A percentile compares a stretch with the other conserved stretches of the same genome.
These are phyloP conservation scores for Antheraea yamamai DNA, from an alignment of 2,888 invertebrate species.

Conservation along the genomic window DNA sequence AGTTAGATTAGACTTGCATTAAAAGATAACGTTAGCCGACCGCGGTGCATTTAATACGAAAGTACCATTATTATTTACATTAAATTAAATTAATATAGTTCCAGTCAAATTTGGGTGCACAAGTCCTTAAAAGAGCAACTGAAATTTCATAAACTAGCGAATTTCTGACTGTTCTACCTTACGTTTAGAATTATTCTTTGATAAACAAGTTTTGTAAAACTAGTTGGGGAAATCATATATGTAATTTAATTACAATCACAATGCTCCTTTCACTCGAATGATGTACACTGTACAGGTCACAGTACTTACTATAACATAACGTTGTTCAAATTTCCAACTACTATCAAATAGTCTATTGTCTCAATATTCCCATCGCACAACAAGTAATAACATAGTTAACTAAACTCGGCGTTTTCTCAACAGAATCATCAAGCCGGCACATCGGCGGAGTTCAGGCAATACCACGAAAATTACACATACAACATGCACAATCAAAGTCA, in stretches of 20 bases:
- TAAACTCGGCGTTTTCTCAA: slow-evolving; percentile 23
- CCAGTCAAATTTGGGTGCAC: too few species aligned
- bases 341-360: slow-evolving; percentile 50
- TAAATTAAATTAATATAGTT: too few species aligned
- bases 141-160: background rate
- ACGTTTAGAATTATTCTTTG: background rate
- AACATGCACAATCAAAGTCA: slow-evolving; percentile 71
- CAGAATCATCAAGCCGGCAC: slow-evolving; percentile 80
- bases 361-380: slow-evolving; percentile 48
- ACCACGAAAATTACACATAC: slow-evolving; percentile 80
- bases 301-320: slow-evolving; percentile 38
- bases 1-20: too few species aligned
- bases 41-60: too few species aligned
- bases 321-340: slow-evolving; percentile 45
- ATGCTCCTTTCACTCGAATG: slow-evolving; percentile 42
- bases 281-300: slow-evolving; percentile 32
- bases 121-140: too few species aligned
- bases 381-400: slow-evolving; percentile 45
- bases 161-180: background rate
- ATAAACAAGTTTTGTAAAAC: background rate
- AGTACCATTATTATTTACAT: too few species aligned
- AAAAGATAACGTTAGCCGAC: too few species aligned
- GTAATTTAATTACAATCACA: slow-evolving; percentile 22
- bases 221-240: background rate
- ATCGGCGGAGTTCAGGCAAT: slow-evolving; percentile 77